Base-by-base conservation (phyloP, 2,888 invertebrate species). In the Phymatocera aterrima region DNA sequence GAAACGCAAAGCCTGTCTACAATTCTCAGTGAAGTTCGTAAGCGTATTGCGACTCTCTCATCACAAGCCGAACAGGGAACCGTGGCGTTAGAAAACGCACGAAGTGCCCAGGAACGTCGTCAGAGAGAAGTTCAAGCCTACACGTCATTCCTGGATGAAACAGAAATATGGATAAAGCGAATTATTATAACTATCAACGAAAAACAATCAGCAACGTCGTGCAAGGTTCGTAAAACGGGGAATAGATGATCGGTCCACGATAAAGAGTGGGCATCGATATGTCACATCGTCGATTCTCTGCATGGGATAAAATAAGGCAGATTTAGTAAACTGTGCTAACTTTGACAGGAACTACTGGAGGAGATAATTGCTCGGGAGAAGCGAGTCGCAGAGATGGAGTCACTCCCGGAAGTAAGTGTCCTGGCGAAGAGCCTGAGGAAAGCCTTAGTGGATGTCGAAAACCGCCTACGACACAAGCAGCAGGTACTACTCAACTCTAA, bases 31-130 rank as follows among this genome's bases (percentile, higher is more conserved):
- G 91, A 92, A 70, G 93, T 96, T 85, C 93, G 93, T 83, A 92
- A 93, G 70, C 93, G 94, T 82, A 94, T 96, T 80, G 92, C 93
- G 75, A 93, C 93, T 78, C 92, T 97, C 51, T 88, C 95, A 77
- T 91, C 93, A 0, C 95, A 96, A 86, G 95, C 96, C 0, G 93
- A 95, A 77, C 93, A 94, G 87, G 95, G 95, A 80, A 92, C 93
- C 51, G 89, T 87, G 57, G 90, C 91, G 82, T 88, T 93, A 77
- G 91, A 92, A 84, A 91, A 90, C 79, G 93, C 94, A 15, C 91
- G 92, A 85, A 91, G 91, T 79, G 88, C 89, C 1, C 93, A 93
- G 84, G 91, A 91, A 79, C 92, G 91, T 85, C 92, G 93, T 40
- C 91, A 92, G 72, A 87, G 91, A 72, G 93, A 94, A 86, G 89